Percentiles rank a stretch among this genome's conserved stretches.
phyloP scores from a whole-genome alignment of 2,113 vertebrate species.

The Chaetodon auriga region DNA sequence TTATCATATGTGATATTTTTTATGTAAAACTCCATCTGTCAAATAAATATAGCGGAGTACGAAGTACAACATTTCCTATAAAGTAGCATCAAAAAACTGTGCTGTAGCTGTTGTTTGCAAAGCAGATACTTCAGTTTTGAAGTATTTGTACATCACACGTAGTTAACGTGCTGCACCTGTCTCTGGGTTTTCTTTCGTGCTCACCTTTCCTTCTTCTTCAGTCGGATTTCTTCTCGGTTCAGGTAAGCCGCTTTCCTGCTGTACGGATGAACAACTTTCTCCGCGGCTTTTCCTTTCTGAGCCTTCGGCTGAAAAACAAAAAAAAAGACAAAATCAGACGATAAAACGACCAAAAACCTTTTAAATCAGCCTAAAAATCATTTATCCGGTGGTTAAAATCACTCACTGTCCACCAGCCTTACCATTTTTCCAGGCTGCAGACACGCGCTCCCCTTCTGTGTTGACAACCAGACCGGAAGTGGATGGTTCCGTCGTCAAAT shows the following conservation, averaged over 20 bases:
- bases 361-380: accelerated
- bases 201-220: constrained; percentile 90
- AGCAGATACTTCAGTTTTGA: background rate
- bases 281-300: constrained; percentile 84
- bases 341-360: background rate
- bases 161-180: background rate
- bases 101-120: background rate
- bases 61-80: background rate
- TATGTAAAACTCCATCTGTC: no score
- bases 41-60: no score
- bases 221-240: constrained; percentile 87
- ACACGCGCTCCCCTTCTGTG: constrained; percentile 36
- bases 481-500: constrained; percentile 12
- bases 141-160: no score
- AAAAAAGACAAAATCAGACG: background rate
- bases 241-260: constrained; percentile 96
- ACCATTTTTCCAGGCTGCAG: constrained; percentile 52
- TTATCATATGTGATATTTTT: no score
- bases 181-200: background rate
- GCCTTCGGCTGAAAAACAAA: constrained; percentile 91
- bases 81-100: no score
- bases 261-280: constrained; percentile 92
- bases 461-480: constrained; percentile 72
- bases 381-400: accelerated
- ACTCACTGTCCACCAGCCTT: background rate